phyloP scores from a whole-genome alignment of 2,797 vertebrate species.

The Hemitrygon akajei region DNA sequence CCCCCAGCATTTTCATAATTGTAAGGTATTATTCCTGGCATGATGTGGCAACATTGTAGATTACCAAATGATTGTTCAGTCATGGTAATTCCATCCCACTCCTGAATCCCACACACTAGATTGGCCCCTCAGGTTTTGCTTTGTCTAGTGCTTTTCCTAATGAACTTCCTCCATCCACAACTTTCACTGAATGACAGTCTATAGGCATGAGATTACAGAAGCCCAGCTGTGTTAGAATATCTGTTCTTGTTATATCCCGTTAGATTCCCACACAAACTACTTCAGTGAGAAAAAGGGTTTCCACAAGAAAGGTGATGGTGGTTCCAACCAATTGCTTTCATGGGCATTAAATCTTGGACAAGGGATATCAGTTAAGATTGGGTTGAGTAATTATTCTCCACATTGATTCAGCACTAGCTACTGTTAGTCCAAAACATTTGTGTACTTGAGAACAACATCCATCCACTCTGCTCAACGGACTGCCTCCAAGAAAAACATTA shows the following conservation, averaged over 20 bases:
- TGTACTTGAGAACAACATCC: not conserved
- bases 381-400: not conserved
- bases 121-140: not conserved
- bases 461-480: too few relatives aligned
- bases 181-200: not conserved
- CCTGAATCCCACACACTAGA: not conserved
- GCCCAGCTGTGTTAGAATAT: not conserved
- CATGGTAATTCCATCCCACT: not conserved
- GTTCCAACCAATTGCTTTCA: not conserved
- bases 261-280: not conserved
- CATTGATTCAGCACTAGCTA: not conserved
- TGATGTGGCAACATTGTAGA: not conserved
- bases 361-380: not conserved
- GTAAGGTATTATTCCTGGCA: not conserved
- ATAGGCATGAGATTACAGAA: not conserved
- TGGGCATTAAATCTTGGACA: not conserved
- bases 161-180: not conserved
- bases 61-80: not conserved
- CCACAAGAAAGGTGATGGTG: not conserved
- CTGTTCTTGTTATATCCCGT: too few relatives aligned
- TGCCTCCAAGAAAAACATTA: too few relatives aligned
- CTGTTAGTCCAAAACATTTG: not conserved
- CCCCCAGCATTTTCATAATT: not conserved
- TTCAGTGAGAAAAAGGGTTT: not conserved
- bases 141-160: not conserved